Conservation (phyloP, 2,113 vertebrate species). For the Pelobates fuscus region DNA sequence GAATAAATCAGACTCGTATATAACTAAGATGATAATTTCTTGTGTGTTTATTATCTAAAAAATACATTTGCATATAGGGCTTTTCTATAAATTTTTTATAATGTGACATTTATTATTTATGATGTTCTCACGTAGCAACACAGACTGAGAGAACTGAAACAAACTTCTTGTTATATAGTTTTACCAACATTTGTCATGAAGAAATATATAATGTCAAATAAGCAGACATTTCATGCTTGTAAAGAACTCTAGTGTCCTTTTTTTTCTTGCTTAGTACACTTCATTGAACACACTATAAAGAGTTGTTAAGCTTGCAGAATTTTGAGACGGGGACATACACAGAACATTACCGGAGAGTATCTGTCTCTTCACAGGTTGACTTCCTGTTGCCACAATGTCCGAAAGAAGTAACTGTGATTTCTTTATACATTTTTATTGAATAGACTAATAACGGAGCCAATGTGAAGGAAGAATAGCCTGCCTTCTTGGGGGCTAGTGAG, state of each 20-base stretch:
- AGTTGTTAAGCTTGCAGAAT: slow-evolving; percentile 64
- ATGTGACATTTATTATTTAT: too few relatives aligned
- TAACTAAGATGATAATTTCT: too few relatives aligned
- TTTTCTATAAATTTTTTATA: too few relatives aligned
- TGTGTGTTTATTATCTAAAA: too few relatives aligned
- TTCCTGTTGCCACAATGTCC: slow-evolving; percentile 63
- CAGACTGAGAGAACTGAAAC: too few relatives aligned
- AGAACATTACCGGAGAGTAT: slow-evolving; percentile 62
- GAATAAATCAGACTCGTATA: too few relatives aligned
- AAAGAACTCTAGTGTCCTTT: not conserved
- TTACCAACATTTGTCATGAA: too few relatives aligned
- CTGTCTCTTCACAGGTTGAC: slow-evolving; percentile 62
- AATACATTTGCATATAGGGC: too few relatives aligned
- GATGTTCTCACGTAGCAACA: too few relatives aligned
- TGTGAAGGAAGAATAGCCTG: slow-evolving; percentile 57
- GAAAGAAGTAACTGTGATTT: slow-evolving; percentile 59
- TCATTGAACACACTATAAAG: slow-evolving; percentile 63
- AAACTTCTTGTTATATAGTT: too few relatives aligned
- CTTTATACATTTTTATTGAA: slow-evolving; percentile 51
- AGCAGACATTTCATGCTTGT: not conserved
- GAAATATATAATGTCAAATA: too few relatives aligned
- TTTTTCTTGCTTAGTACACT: slow-evolving; percentile 48
- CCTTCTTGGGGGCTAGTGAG: slow-evolving; percentile 62
- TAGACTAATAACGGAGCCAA: slow-evolving; percentile 50
- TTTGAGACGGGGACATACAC: slow-evolving; percentile 57